phyloP scores from a whole-genome alignment of 2,797 vertebrate genomes.

The Melanotaenia trifasciata region DNA sequence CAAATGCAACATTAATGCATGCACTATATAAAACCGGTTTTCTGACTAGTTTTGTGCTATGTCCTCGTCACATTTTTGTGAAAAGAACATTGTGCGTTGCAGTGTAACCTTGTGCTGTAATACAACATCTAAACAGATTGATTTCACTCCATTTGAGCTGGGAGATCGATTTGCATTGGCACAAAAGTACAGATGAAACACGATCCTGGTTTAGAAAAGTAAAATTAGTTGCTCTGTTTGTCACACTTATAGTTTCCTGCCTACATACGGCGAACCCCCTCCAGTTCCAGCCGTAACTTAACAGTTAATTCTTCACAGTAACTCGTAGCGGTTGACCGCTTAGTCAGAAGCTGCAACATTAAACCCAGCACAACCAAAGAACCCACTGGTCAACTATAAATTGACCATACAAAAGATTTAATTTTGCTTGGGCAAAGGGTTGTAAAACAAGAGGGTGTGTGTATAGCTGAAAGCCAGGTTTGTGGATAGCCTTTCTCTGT shows the following conservation, averaged over 20 bases:
- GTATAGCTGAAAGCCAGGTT: slow-evolving; percentile 76
- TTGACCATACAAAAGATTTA: slow-evolving; percentile 71
- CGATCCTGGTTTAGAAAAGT: slow-evolving; percentile 52
- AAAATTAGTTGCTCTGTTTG: slow-evolving; percentile 39
- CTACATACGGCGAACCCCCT: slow-evolving; percentile 23
- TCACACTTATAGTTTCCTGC: slow-evolving; percentile 24
- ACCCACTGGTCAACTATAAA: slow-evolving; percentile 67
- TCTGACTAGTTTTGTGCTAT: slow-evolving; percentile 48
- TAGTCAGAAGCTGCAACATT: slow-evolving; percentile 46
- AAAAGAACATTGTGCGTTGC: slow-evolving; percentile 44
- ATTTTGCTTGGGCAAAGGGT: slow-evolving; percentile 72
- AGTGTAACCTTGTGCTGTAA: slow-evolving; percentile 54
- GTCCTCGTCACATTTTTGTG: slow-evolving; percentile 42
- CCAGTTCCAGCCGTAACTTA: slow-evolving; percentile 44
- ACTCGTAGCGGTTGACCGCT: slow-evolving; percentile 59
- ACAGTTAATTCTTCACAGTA: slow-evolving; percentile 37
- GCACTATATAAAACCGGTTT: slow-evolving; percentile 52
- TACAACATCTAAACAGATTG: slow-evolving; percentile 38
- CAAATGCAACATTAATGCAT: slow-evolving; percentile 46
- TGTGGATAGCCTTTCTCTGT: slow-evolving; percentile 80
- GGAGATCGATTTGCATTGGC: slow-evolving; percentile 14
- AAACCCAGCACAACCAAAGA: slow-evolving; percentile 83
- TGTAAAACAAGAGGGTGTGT: slow-evolving; percentile 69
- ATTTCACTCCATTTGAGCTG: slow-evolving; percentile 30
- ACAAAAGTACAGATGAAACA: slow-evolving; percentile 23